Percentiles rank a stretch among this genome's conserved stretches.
Conservation (phyloP, 2,113 vertebrate genomes). For the Paramormyrops kingsleyae region DNA sequence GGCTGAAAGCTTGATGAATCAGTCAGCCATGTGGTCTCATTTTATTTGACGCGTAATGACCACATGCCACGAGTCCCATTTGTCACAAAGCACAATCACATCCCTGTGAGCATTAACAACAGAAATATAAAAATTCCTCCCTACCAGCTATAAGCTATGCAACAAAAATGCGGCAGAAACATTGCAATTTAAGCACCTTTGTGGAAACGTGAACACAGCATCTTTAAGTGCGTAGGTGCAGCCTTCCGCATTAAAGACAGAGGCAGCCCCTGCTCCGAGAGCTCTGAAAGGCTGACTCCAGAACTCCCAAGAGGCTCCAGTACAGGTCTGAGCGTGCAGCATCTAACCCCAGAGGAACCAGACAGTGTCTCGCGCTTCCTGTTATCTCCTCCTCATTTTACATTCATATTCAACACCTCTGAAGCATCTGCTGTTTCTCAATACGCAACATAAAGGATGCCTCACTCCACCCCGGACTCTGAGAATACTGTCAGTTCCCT, state of each 20-base stretch:
- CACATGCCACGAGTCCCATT: not conserved
- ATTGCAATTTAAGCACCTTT: not conserved
- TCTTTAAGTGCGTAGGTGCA: not conserved
- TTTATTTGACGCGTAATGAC: not conserved
- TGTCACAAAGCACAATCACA: not conserved
- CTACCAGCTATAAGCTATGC: not conserved
- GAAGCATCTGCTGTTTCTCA: not conserved
- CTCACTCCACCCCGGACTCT: not conserved
- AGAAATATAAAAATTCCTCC: not conserved
- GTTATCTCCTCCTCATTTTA: not conserved
- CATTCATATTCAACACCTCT: not conserved
- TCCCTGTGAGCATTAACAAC: not conserved
- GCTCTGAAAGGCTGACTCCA: not conserved
- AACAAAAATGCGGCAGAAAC: not conserved
- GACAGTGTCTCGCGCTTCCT: not conserved
- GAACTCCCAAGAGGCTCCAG: not conserved
- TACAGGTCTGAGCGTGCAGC: not conserved
- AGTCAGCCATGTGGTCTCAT: not conserved
- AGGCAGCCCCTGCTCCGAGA: not conserved
- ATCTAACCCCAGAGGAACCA: not conserved
- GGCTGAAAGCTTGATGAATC: not conserved
- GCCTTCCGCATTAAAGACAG: not conserved
- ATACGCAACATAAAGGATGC: not conserved
- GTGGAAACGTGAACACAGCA: not conserved
- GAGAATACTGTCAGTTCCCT: not conserved